Percentiles rank a stretch among this genome's conserved stretches.
phyloP scores from a whole-genome alignment of 2,888 invertebrate genomes.

The Caradrina kadenii region DNA sequence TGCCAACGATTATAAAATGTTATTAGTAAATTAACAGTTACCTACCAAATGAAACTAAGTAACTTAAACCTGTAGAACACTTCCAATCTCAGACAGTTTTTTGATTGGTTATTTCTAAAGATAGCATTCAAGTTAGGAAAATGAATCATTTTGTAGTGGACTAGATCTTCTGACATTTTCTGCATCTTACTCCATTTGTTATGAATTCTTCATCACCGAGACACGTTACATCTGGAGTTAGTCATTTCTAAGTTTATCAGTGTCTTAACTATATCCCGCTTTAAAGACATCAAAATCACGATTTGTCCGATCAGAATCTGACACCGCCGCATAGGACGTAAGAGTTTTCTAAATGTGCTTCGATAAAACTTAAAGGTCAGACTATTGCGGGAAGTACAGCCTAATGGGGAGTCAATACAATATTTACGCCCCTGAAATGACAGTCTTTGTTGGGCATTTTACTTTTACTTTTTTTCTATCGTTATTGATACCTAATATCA shows the following conservation, averaged over 20 bases:
- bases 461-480: neutral
- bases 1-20: constrained; percentile 11
- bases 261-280: no score
- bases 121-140: neutral
- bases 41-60: neutral
- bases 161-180: neutral
- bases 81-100: constrained; percentile 36
- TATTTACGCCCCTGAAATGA: neutral
- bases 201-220: no score
- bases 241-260: no score
- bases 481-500: no score
- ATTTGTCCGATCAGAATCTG: no score
- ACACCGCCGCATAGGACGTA: neutral
- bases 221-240: no score
- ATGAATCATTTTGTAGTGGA: neutral
- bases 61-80: neutral
- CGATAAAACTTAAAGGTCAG: neutral
- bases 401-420: neutral
- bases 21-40: constrained; percentile 10
- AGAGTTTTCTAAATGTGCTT: neutral
- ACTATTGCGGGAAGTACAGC: neutral
- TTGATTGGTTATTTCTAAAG: constrained; percentile 19
- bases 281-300: no score
- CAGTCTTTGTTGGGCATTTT: neutral
- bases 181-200: neutral